Evolutionary conservation across 2,888 invertebrate genomes (phyloP), one percentile per base, ranked within the genome.

Genomic region (Allygus modestus): DNA sequence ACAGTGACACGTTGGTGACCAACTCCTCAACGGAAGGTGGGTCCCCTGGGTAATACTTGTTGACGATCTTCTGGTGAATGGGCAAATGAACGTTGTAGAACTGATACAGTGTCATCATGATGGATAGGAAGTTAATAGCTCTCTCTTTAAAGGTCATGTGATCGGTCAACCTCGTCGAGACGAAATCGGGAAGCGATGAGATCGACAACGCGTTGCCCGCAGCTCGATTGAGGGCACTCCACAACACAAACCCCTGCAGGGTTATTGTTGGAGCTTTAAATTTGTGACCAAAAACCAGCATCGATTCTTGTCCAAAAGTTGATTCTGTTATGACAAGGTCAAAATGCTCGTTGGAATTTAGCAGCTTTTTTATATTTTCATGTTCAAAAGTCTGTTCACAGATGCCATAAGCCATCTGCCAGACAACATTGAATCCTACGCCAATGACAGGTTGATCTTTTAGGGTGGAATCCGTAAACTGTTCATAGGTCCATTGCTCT

Each of bases 281-380:
- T 23, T 37, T 51, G 58, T 79, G 79, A 9, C 79, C 79, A 58
- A 79, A 79, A 31, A 79, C 79, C 37, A 79, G n/a, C 79, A 79
- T 54, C 0, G 79, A 79, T 37, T 79, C 79, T 28, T 58, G 31
- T 5, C 58, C 54, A n/a, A 79, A 37, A 9, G 58, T 37, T 1
- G 79, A 28, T 51, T 79, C 79, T 20, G 37, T 37, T 12, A 79
- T 20, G 1, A 79, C 79, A 26, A 79, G 28, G 79, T 79, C 79
- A 37, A 79, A 79, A 20, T 79, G 28, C 26, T 79, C 79, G 7
- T 79, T 58, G n/a, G 79, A 79, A 17, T 79, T 79, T 12, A 79
- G 20, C 15, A 79, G 37, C 7, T 58, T 54, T 33, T 54, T 54
- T 5, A 79, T 58, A 23, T 79, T 54, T 79, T 79, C 79, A 20